Evolutionary conservation across 2,113 vertebrate species (phyloP).

Genomic region (Oostethus manadensis): DNA sequence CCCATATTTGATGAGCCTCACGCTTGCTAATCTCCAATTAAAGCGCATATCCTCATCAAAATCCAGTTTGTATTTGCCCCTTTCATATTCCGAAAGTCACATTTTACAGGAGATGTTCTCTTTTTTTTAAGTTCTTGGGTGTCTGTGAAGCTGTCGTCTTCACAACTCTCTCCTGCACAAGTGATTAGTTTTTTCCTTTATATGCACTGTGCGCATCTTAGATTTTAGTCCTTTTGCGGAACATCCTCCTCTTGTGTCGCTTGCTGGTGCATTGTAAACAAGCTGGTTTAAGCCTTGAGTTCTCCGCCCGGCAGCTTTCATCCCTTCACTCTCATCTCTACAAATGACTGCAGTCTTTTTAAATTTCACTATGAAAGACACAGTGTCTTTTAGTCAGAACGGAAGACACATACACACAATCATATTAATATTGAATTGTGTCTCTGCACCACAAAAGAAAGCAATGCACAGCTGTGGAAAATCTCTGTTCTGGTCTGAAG

Average conservation of each 20-base stretch:
- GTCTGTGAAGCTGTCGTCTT: neutral
- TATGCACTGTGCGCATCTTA: neutral
- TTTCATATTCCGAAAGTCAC: neutral
- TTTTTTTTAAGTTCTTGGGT: neutral
- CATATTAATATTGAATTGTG: conserved; percentile 35
- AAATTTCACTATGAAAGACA: conserved; percentile 10
- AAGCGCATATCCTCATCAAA: neutral
- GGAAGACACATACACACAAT: neutral
- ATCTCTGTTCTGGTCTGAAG: conserved; percentile 21
- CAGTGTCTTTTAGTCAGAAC: neutral
- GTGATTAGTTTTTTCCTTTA: conserved; percentile 7
- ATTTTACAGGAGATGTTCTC: neutral
- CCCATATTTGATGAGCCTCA: conserved; percentile 8
- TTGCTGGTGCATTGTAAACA: conserved; percentile 41
- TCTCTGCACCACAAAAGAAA: conserved; percentile 24
- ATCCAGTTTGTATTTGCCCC: neutral
- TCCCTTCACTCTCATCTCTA: conserved; percentile 6
- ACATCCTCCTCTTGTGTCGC: conserved; percentile 2
- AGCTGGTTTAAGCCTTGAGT: conserved; percentile 8
- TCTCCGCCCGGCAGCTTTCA: conserved; percentile 1
- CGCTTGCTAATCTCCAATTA: neutral
- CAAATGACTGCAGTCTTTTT: conserved; percentile 1
- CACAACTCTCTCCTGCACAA: neutral
- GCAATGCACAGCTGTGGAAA: conserved; percentile 18
- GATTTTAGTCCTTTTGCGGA: conserved; percentile 4